A percentile compares a stretch with the other conserved stretches of the same genome.
Evolutionary conservation across 2,888 invertebrate species (phyloP).

Genomic region (Cerceris rybyensis): DNA sequence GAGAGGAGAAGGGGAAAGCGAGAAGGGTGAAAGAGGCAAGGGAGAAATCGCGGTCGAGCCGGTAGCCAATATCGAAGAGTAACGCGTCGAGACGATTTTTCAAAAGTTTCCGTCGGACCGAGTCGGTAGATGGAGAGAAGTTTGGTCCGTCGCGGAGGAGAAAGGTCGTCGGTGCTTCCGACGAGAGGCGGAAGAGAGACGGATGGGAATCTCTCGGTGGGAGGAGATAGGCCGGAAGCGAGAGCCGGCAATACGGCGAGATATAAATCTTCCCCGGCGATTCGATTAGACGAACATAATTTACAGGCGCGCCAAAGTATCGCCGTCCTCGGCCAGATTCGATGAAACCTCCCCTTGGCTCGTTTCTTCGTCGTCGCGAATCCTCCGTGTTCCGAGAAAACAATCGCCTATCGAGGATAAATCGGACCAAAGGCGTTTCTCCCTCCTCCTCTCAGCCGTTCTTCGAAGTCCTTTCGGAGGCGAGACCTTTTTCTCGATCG

Average conservation of each 20-base stretch:
- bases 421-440: conserved; percentile 49
- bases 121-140: conserved; percentile 55
- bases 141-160: conserved; percentile 26
- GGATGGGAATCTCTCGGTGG: conserved; percentile 6
- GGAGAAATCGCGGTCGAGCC: conserved; percentile 35
- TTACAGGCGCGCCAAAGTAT: conserved; percentile 58
- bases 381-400: conserved; percentile 69
- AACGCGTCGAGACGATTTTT: conserved; percentile 66
- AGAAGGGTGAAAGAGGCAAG: neutral
- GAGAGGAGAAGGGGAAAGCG: conserved; percentile 4
- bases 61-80: conserved; percentile 48
- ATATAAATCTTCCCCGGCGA: conserved; percentile 77
- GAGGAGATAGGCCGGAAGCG: conserved; percentile 60
- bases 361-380: conserved; percentile 48
- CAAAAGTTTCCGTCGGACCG: conserved; percentile 70
- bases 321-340: neutral
- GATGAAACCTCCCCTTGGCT: conserved; percentile 4
- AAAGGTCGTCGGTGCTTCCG: conserved; percentile 34
- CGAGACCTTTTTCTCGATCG: conserved; percentile 37
- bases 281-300: conserved; percentile 79
- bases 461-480: conserved; percentile 44
- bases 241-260: conserved; percentile 74
- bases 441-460: conserved; percentile 8
- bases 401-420: conserved; percentile 74
- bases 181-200: conserved; percentile 10